phyloP scores from a whole-genome alignment of 92 coral and sea anemone genomes.

The Micromussa lordhowensis region DNA sequence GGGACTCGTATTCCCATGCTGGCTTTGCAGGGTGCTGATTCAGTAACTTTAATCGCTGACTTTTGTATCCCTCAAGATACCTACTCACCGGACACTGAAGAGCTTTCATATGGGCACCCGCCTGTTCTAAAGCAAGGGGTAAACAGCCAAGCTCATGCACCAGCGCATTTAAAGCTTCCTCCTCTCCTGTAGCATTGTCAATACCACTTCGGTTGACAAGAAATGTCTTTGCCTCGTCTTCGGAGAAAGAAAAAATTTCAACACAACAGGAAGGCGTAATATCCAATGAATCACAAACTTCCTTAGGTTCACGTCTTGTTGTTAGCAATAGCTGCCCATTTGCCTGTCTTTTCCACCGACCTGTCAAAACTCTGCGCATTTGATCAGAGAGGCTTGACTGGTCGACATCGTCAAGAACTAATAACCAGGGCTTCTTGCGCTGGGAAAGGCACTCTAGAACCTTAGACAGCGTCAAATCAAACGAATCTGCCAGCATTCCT shows the following conservation, averaged over 20 bases:
- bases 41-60: conserved; percentile 54
- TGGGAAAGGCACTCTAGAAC: conserved; percentile 62
- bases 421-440: conserved; percentile 62
- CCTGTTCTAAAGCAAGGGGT: conserved; percentile 42
- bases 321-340: conserved; percentile 77
- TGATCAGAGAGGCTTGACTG: conserved; percentile 38
- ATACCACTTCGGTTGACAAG: conserved; percentile 45
- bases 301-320: conserved; percentile 75
- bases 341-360: conserved; percentile 41
- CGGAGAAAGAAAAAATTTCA: conserved; percentile 38
- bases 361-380: conserved; percentile 33
- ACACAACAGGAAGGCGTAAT: conserved; percentile 52
- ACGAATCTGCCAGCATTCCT: conserved; percentile 55
- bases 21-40: conserved; percentile 50
- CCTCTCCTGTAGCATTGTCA: conserved; percentile 5
- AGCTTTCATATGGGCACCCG: conserved; percentile 65
- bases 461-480: conserved; percentile 58
- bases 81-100: conserved; percentile 45
- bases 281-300: conserved; percentile 45
- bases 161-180: conserved; percentile 37
- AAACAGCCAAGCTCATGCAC: conserved; percentile 60
- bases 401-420: conserved; percentile 79
- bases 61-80: conserved; percentile 62
- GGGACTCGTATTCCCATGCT: conserved; percentile 57
- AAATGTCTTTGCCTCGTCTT: conserved; percentile 62